Base-by-base conservation (phyloP, 2,113 vertebrate genomes). In the Meriones unguiculatus region DNA sequence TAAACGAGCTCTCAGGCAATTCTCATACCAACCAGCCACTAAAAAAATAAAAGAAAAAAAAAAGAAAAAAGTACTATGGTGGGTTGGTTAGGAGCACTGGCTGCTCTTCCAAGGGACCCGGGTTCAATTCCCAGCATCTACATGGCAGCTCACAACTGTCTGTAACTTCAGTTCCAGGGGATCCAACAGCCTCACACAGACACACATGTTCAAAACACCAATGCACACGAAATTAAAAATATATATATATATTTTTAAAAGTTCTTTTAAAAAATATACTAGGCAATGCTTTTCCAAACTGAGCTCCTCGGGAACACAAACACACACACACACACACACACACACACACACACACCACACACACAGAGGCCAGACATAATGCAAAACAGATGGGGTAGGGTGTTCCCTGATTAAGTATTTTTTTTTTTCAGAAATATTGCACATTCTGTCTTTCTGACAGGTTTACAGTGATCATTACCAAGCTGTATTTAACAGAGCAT, bases 401-500 rank as follows among this genome's bases (percentile, higher is more conserved):
- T 20, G 35, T 12, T 76, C 52, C 22, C 50, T 57, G 17, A 38
- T 64, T 94, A 80, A 87, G 30, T 15, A 90, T 1, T n/a, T n/a
- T 57, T 81, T 76, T 92, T 57, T 57, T 57, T 54, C 90, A 86
- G 77, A 81, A 97, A 94, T 62, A 89, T 11, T 18, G 4, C 20
- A 30, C 50, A 90, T 46, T 69, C 35, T 69, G 46, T 64, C 18
- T 95, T 72, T 52, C 72, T 93, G 52, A 25, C 62, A 94, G 76
- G 69, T 62, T 89, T 91, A 87, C 67, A 93, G 67, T 1, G 65
- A 69, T 57, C 46, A 88, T 62, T 77, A 75, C 50, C 54, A 89
- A 69, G 62, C 70, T 67, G 24, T 77, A 65, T 85, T 94, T 93
- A 91, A 96, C 57, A 59, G 32, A 70, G 5, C 64, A 81, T 50